Evolutionary conservation across 2,888 invertebrate species (phyloP), one percentile per base, ranked within the genome.

Genomic region (Leptopilina drosophilae): DNA sequence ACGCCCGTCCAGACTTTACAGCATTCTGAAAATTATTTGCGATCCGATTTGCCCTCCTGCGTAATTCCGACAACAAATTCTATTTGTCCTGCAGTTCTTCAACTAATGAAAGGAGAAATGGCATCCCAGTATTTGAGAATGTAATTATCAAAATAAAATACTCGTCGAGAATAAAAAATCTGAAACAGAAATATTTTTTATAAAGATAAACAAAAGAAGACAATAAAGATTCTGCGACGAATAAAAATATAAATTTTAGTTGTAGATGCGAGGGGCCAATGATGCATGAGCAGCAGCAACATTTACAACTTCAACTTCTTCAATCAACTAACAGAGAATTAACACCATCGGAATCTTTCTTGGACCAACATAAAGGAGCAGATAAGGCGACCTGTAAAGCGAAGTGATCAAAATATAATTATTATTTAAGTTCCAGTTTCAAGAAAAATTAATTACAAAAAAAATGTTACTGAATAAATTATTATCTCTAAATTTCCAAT

Each of bases 1-100:
- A 82, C 76, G 2, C 82, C 85, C 1, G 82, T 87, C 8, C 90
- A 90, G 80, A 90, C 89, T 7, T 67, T 81, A 53, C 87, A 85
- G 62, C 79, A 86, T 8, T 84, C 85, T 46, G 83, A 83, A 40
- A 81, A 84, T 42, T 26, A 77, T 0, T 59, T 65, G 7, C 6
- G 76, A 3, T 15, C 42, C 12, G 59, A 76, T 64, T 66, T 46
- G 62, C 67, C 81, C 40, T 65, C 78, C 12, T 78, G 79, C 20
- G 12, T 75, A 5, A n/a, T 62, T 7, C 81, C 83, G 62, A 56
- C 83, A 20, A 82, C 77, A 64, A 87, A 85, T 62, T 76, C 82
- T 11, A 59, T 88, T 2, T 89, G 88, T 67, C 88, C 89, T 11
- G 85, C 88, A 1, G 78, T 87, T 26, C 78, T 88, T 14, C 85